These are phyloP conservation scores for Pteropus alecto DNA, from an alignment of 2,113 vertebrate genomes.

Conservation along the genomic window DNA sequence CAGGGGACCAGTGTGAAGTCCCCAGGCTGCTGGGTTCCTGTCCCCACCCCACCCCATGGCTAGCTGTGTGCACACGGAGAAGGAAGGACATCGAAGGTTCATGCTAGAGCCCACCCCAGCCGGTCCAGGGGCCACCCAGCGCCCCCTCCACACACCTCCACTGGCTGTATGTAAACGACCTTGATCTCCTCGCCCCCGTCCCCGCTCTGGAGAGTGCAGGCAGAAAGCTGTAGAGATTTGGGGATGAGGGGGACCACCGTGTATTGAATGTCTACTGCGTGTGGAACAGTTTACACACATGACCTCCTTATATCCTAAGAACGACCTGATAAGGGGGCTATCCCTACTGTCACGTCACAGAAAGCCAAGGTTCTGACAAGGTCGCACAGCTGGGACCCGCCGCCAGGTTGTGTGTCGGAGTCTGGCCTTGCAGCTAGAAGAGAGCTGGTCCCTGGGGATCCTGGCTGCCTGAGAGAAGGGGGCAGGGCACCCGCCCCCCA, in stretches of 20 bases:
- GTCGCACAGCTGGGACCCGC: neutral
- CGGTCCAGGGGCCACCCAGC: neutral
- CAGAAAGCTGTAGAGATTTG: neutral
- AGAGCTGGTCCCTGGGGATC: neutral
- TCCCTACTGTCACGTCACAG: neutral
- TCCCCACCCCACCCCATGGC: fast-evolving
- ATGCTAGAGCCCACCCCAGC: fast-evolving
- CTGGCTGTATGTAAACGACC: neutral
- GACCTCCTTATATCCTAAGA: neutral
- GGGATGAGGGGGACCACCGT: neutral
- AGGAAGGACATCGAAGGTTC: neutral
- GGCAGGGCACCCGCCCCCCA: neutral
- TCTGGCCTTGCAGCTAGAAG: neutral
- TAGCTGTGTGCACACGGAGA: neutral
- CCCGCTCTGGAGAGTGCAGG: neutral
- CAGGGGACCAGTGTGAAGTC: neutral
- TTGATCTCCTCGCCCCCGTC: fast-evolving
- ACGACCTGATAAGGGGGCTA: fast-evolving
- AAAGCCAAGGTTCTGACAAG: neutral
- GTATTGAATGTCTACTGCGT: fast-evolving
- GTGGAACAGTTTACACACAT: neutral
- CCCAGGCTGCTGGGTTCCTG: fast-evolving
- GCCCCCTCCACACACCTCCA: neutral
- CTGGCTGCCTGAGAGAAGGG: neutral
- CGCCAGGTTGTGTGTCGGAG: fast-evolving